A percentile compares a stretch with the other conserved stretches of the same genome.
phyloP scores from a whole-genome alignment of 2,797 vertebrate species.

The Pampus argenteus region DNA sequence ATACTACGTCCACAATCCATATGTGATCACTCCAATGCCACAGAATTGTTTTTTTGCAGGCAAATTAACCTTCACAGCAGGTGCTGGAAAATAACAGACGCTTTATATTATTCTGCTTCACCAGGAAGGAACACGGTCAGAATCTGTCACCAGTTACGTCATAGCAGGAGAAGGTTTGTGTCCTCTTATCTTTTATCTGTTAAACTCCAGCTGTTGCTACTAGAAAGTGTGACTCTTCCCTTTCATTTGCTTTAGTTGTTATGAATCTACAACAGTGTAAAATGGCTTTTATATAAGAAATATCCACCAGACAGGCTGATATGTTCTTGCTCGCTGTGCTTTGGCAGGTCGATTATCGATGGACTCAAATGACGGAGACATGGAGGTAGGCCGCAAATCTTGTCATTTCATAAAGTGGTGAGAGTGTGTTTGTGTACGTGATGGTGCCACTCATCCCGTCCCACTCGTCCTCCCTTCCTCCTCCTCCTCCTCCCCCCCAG shows the following conservation, averaged over 20 bases:
- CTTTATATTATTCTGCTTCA: constrained; percentile 21
- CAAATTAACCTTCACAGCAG: neutral
- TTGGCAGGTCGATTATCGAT: constrained; percentile 86
- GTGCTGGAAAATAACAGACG: neutral
- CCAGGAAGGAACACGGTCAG: constrained; percentile 80
- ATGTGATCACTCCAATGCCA: too few species aligned
- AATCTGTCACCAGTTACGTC: constrained; percentile 74
- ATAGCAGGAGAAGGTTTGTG: constrained; percentile 81
- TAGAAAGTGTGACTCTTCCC: too few species aligned
- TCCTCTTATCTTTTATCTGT: neutral
- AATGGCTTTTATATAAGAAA: neutral
- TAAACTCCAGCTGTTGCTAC: neutral
- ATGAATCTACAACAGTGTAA: fast-evolving
- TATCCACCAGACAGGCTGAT: too few species aligned
- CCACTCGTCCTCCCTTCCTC: constrained; percentile 34
- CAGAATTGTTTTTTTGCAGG: too few species aligned
- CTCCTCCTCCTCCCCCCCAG: constrained; percentile 71
- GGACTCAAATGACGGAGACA: constrained; percentile 89
- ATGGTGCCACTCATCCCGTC: constrained; percentile 54
- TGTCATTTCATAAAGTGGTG: neutral
- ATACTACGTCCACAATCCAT: too few species aligned
- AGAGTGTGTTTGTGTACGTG: constrained; percentile 44
- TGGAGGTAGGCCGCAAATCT: constrained; percentile 77
- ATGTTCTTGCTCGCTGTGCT: constrained; percentile 4
- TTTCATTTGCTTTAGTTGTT: too few species aligned